These are phyloP conservation scores for Scotopteryx bipunctaria DNA, from an alignment of 2,888 invertebrate species.

Conservation along the genomic window DNA sequence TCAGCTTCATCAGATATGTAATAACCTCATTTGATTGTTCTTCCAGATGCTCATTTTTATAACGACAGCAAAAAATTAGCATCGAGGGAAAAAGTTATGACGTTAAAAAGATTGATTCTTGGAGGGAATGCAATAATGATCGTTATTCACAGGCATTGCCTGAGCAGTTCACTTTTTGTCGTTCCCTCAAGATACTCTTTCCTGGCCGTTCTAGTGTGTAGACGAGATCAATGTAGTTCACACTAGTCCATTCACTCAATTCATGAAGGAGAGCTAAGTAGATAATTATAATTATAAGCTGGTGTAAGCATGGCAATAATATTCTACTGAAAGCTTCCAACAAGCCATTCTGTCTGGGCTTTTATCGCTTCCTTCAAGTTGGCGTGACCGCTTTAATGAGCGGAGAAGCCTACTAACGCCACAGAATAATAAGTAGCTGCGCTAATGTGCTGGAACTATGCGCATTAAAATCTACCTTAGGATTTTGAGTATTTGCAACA, in stretches of 20 bases:
- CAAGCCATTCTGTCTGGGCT: constrained; percentile 43
- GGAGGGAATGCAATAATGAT: constrained; percentile 1
- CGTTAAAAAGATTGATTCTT: constrained; percentile 2
- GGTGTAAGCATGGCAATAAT: constrained; percentile 14
- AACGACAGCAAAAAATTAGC: constrained; percentile 2
- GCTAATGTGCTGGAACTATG: constrained; percentile 49
- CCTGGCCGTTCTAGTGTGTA: neutral
- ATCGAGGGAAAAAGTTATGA: constrained; percentile 2
- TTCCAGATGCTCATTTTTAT: constrained; percentile 4
- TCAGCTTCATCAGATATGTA: neutral
- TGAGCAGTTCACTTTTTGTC: neutral
- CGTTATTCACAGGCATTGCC: neutral
- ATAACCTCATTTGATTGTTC: constrained; percentile 2
- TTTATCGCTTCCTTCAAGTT: constrained; percentile 48
- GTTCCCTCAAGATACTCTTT: neutral
- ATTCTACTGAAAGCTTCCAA: constrained; percentile 34
- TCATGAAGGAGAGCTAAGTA: constrained; percentile 7
- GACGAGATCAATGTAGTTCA: neutral
- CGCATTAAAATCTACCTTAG: constrained; percentile 50
- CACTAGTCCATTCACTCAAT: neutral
- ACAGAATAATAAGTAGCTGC: constrained; percentile 16
- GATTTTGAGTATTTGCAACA: constrained; percentile 27
- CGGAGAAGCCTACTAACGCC: constrained; percentile 24
- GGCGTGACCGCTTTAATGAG: constrained; percentile 47
- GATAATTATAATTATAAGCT: constrained; percentile 15